Evolutionary conservation across 1,140 invertebrate species (phyloP).

Genomic region (Diploscapter pachys): DNA sequence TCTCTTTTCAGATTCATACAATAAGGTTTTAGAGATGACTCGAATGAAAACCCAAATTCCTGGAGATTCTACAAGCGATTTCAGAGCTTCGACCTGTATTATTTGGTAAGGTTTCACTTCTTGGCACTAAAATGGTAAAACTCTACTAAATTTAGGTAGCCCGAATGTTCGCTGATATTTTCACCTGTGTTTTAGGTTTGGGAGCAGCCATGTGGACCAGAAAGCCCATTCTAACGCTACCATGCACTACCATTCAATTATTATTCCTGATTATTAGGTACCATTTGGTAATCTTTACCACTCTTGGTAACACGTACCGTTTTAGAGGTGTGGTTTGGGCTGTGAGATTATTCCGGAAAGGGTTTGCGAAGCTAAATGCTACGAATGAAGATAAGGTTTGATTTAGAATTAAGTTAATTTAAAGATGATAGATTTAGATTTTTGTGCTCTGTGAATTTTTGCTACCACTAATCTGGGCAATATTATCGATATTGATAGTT

Average conservation of each 20-base stretch:
- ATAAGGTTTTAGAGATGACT: conserved; percentile 27
- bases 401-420: not conserved
- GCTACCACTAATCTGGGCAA: conserved; percentile 27
- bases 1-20: conserved; percentile 8
- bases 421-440: conserved; percentile 12
- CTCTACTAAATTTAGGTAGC: conserved; percentile 25
- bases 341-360: conserved; percentile 17
- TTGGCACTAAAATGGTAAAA: not conserved
- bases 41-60: conserved; percentile 30
- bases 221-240: conserved; percentile 35
- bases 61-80: conserved; percentile 39
- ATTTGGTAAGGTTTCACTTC: conserved; percentile 17
- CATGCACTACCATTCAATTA: conserved; percentile 34
- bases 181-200: conserved; percentile 38
- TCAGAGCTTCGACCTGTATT: conserved; percentile 30
- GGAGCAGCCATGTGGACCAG: conserved; percentile 44
- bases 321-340: conserved; percentile 27
- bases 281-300: not conserved
- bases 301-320: not conserved
- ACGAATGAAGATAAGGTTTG: conserved; percentile 27
- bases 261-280: conserved; percentile 37
- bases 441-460: conserved; percentile 33
- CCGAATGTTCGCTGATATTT: conserved; percentile 38
- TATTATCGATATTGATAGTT: conserved; percentile 27
- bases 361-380: conserved; percentile 17